Conservation (phyloP, 2,797 vertebrate species). For the Hoplostethus atlanticus region DNA sequence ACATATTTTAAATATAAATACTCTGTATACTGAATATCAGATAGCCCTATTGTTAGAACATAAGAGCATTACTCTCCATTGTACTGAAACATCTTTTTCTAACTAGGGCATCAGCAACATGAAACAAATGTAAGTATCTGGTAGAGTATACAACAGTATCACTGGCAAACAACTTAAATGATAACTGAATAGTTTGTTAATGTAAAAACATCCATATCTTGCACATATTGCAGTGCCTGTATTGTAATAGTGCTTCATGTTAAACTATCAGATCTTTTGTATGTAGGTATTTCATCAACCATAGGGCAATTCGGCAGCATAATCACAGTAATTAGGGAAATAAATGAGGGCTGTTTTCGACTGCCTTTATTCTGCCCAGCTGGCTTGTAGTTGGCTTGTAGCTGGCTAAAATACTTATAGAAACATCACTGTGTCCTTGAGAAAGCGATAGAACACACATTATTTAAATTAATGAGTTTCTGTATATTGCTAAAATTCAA, state of each 20-base stretch:
- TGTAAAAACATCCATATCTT: neutral
- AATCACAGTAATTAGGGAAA: slow-evolving; percentile 14
- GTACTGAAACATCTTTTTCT: neutral
- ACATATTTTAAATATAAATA: too few relatives aligned
- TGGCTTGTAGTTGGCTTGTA: neutral
- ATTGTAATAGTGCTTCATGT: neutral
- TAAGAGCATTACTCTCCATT: neutral
- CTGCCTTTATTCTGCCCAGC: slow-evolving; percentile 9
- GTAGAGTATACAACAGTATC: neutral
- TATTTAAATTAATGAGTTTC: neutral
- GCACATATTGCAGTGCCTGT: neutral
- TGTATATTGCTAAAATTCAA: too few relatives aligned
- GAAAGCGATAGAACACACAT: neutral
- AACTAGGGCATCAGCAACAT: slow-evolving; percentile 6
- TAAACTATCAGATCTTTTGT: neutral
- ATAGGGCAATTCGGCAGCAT: neutral
- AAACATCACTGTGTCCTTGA: neutral
- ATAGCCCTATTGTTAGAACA: neutral
- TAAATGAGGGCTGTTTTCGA: neutral
- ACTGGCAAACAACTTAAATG: neutral
- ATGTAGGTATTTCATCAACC: slow-evolving; percentile 7
- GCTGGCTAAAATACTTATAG: neutral
- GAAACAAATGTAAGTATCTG: slow-evolving; percentile 31
- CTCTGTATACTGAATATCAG: too few relatives aligned
- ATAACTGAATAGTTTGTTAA: neutral